These are phyloP conservation scores for Cheilosia variabilis DNA, from an alignment of 2,888 invertebrate genomes.

Conservation along the genomic window DNA sequence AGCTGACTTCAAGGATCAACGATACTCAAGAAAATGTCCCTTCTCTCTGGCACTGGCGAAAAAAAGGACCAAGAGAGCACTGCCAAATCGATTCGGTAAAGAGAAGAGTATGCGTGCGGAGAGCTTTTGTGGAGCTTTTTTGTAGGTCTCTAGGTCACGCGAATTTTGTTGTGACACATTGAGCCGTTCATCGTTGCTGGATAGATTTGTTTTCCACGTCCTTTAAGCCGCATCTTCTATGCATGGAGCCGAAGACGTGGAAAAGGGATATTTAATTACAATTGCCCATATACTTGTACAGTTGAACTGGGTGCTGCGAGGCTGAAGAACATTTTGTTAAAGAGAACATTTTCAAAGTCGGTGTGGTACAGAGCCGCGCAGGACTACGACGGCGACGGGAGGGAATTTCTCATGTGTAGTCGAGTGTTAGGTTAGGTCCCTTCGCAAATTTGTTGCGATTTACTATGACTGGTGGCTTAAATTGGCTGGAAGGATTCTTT, in stretches of 20 bases:
- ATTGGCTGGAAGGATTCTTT: slow-evolving; percentile 72
- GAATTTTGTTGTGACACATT: slow-evolving; percentile 65
- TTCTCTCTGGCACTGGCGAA: not conserved
- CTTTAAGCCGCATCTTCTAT: slow-evolving; percentile 40
- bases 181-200: slow-evolving; percentile 43
- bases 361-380: slow-evolving; percentile 7
- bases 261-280: slow-evolving; percentile 63
- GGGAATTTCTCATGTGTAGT: slow-evolving; percentile 24
- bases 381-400: not conserved
- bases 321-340: slow-evolving; percentile 40
- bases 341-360: slow-evolving; percentile 42
- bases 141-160: slow-evolving; percentile 72
- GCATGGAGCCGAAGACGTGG: slow-evolving; percentile 2
- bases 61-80: not conserved
- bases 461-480: slow-evolving; percentile 69
- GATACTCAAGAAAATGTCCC: slow-evolving; percentile 51
- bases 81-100: not conserved
- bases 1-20: slow-evolving; percentile 66
- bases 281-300: slow-evolving; percentile 11
- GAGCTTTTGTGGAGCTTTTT: slow-evolving; percentile 43
- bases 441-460: slow-evolving; percentile 64
- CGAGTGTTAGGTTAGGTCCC: slow-evolving; percentile 57
- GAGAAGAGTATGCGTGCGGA: not conserved
- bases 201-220: slow-evolving; percentile 36
- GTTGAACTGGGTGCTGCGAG: slow-evolving; percentile 15